A percentile compares a stretch with the other conserved stretches of the same genome.
Conservation (phyloP, 2,113 vertebrate genomes). For the Xiphophorus maculatus region DNA sequence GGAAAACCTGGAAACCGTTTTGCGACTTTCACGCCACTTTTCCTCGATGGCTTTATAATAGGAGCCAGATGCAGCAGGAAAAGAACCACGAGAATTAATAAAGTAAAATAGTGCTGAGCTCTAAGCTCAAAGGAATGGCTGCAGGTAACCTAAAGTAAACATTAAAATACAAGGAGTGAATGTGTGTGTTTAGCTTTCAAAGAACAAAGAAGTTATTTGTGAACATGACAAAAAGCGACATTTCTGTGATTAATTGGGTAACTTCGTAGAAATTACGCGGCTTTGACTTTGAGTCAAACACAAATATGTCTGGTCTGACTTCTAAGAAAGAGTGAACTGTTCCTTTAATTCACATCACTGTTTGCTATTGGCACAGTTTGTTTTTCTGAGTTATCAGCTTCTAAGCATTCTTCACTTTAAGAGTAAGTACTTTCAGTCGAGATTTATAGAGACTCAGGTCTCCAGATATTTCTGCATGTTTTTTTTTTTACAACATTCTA, state of each 20-base stretch:
- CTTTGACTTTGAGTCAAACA: background rate
- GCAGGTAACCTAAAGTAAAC: background rate
- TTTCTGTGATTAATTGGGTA: background rate
- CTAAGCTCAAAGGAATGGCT: background rate
- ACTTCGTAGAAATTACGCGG: background rate
- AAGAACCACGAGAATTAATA: background rate
- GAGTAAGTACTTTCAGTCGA: background rate
- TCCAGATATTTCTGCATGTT: no score
- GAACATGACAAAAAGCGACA: background rate
- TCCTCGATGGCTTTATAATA: constrained; percentile 58
- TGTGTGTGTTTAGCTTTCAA: background rate
- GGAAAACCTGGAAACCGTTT: background rate
- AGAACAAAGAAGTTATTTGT: background rate
- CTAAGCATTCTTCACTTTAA: background rate
- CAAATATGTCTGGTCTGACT: background rate
- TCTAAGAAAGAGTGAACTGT: background rate
- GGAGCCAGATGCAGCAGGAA: constrained; percentile 56
- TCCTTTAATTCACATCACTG: background rate
- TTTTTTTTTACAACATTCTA: no score
- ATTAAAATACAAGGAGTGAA: background rate
- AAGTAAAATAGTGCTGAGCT: background rate
- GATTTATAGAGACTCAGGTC: background rate
- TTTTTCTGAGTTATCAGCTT: background rate
- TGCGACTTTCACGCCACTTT: constrained; percentile 62
- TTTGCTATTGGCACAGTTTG: background rate